A percentile compares a stretch with the other conserved stretches of the same genome.
These are phyloP conservation scores for Centrocercus urophasianus DNA, from an alignment of 2,113 vertebrate genomes.

Conservation along the genomic window DNA sequence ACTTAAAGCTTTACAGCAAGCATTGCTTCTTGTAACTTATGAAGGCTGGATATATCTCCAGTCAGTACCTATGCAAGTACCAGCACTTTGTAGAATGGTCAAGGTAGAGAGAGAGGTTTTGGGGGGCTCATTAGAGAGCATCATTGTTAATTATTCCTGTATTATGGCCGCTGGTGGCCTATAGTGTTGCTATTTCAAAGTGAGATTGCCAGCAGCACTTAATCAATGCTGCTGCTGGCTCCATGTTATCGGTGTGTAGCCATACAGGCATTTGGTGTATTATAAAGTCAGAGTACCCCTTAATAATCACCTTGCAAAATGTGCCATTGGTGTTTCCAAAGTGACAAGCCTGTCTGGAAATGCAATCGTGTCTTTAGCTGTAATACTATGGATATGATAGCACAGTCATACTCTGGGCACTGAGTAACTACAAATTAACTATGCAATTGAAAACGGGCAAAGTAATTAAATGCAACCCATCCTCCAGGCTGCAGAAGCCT, in stretches of 20 bases:
- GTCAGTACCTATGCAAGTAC: background rate
- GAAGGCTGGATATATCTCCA: background rate
- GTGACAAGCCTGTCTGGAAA: constrained; percentile 51
- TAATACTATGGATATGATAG: constrained; percentile 4
- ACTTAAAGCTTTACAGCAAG: background rate
- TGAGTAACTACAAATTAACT: constrained; percentile 56
- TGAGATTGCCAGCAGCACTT: constrained; percentile 49
- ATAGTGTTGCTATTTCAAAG: constrained; percentile 45
- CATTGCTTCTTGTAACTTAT: background rate
- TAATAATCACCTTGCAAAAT: constrained; percentile 63
- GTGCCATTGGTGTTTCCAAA: constrained; percentile 62
- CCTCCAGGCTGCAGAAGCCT: background rate
- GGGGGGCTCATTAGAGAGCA: constrained; percentile 19
- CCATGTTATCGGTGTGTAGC: constrained; percentile 59
- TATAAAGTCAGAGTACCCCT: constrained; percentile 54
- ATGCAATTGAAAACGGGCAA: constrained; percentile 38
- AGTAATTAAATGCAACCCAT: constrained; percentile 36
- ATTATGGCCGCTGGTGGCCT: constrained; percentile 32
- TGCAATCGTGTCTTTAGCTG: constrained; percentile 11
- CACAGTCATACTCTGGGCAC: constrained; percentile 20
- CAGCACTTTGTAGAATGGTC: accelerated
- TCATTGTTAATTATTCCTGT: constrained; percentile 61
- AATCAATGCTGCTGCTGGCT: constrained; percentile 45
- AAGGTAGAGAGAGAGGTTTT: background rate
- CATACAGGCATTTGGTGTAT: constrained; percentile 39